Evolutionary conservation across 64 coral and sea anemone species (phyloP).

Genomic region (Catalaphyllia jardinei): DNA sequence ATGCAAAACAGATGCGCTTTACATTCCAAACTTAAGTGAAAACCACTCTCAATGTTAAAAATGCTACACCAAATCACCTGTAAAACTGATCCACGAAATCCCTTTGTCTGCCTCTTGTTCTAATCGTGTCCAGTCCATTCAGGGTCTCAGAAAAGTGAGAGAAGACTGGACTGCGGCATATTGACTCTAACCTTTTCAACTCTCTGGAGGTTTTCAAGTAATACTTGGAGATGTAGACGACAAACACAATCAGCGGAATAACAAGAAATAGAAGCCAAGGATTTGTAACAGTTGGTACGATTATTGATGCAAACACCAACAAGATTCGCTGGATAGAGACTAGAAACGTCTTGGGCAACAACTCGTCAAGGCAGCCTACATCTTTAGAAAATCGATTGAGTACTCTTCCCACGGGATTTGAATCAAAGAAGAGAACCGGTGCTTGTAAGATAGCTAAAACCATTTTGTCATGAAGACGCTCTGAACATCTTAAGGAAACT

Average conservation of each 20-base stretch:
- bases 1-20: too few relatives aligned
- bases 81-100: neutral
- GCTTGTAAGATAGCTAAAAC: neutral
- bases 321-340: neutral
- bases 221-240: neutral
- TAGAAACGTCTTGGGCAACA: too few relatives aligned
- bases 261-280: neutral
- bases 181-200: too few relatives aligned
- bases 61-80: neutral
- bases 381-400: too few relatives aligned
- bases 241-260: neutral
- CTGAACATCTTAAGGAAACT: neutral
- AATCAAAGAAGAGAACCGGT: too few relatives aligned
- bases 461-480: slow-evolving; percentile 23
- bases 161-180: too few relatives aligned
- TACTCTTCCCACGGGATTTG: too few relatives aligned
- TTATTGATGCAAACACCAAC: neutral
- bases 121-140: neutral
- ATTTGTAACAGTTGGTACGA: neutral
- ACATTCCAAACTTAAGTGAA: too few relatives aligned
- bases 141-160: too few relatives aligned
- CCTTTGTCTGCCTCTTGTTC: neutral
- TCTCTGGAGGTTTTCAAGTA: too few relatives aligned
- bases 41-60: too few relatives aligned
- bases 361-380: too few relatives aligned